Base-by-base conservation (phyloP, 2,888 invertebrate species). In the Diadromus collaris region DNA sequence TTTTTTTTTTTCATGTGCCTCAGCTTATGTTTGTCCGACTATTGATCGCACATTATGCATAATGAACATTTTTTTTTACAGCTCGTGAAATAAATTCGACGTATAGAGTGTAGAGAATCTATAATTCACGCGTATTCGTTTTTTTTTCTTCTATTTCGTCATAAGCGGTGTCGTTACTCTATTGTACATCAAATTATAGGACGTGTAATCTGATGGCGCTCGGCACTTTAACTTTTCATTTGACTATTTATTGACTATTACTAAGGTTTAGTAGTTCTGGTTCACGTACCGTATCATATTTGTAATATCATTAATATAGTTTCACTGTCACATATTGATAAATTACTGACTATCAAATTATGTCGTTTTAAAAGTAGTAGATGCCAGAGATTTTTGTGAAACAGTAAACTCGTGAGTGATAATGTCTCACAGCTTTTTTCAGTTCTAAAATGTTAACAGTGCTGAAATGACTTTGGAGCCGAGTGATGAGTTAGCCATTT, bases 381-480 rank as follows among this genome's bases (percentile, higher is more conserved):
- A 38, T n/a, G 41, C 63, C 6, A 24, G 68, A 29, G 13, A 4
- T 38, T 63, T 68, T 48, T 13, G 34, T 27, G 64, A 67, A 21
- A 54, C 46, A 19, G 75, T 75, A 75, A 68, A 63, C 44, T 44
- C 27, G 6, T 63, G 32, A 61, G 32, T 19, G 29, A 41, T 60
- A 74, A 74, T 63, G 0, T 41, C 44, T 41, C 41, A 65, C 46
- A 51, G 56, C 69, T 78, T 69, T 34, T 68, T 41, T 41, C 56
- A 24, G 64, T 68, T n/a, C 6, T 61, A 32, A 32, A 16, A 54
- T 61, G 24, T 29, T 44, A 24, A 58, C 34, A 60, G 21, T 67
- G 51, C 51, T 24, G 13, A 29, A 54, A 16, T 27, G 54, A 54
- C 27, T 54, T 54, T 27, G 10, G 10, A 6, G 19, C 10, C 24